These are phyloP conservation scores for Teinopalpus imperialis DNA, from an alignment of 2,888 invertebrate genomes.

Conservation along the genomic window DNA sequence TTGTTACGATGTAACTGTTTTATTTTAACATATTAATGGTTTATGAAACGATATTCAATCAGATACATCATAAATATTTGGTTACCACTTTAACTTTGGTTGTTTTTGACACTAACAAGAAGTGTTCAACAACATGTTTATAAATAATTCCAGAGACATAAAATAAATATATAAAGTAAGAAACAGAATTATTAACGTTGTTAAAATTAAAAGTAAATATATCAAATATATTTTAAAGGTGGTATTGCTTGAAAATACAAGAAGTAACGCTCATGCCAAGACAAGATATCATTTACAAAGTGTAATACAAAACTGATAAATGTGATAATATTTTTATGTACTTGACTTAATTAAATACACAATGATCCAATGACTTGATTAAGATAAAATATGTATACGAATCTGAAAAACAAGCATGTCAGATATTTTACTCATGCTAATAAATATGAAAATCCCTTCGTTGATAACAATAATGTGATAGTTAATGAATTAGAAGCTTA, in stretches of 20 bases:
- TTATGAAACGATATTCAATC: too few relatives aligned
- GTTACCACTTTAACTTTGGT: background rate
- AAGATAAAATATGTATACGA: constrained; percentile 40
- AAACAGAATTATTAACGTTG: constrained; percentile 21
- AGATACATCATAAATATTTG: background rate
- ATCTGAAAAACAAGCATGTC: constrained; percentile 45
- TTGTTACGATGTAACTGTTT: too few relatives aligned
- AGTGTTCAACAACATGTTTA: constrained; percentile 6
- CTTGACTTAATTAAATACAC: constrained; percentile 42
- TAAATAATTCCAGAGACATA: constrained; percentile 18
- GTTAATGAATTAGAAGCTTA: constrained; percentile 20
- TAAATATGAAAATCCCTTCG: constrained; percentile 32
- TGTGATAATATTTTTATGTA: constrained; percentile 42
- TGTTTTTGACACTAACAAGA: background rate
- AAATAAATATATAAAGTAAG: constrained; percentile 27
- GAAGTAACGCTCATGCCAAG: constrained; percentile 62
- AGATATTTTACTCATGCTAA: constrained; percentile 46
- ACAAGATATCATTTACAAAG: constrained; percentile 41
- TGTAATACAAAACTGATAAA: constrained; percentile 45
- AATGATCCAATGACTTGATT: constrained; percentile 42
- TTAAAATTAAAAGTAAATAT: constrained; percentile 28
- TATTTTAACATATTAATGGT: too few relatives aligned
- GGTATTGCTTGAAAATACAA: constrained; percentile 27
- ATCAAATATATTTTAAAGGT: constrained; percentile 26
- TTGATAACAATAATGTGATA: constrained; percentile 31